Evolutionary conservation across 2,888 invertebrate species (phyloP), one percentile per base, ranked within the genome.

Genomic region (Lithophane semibrunnea): DNA sequence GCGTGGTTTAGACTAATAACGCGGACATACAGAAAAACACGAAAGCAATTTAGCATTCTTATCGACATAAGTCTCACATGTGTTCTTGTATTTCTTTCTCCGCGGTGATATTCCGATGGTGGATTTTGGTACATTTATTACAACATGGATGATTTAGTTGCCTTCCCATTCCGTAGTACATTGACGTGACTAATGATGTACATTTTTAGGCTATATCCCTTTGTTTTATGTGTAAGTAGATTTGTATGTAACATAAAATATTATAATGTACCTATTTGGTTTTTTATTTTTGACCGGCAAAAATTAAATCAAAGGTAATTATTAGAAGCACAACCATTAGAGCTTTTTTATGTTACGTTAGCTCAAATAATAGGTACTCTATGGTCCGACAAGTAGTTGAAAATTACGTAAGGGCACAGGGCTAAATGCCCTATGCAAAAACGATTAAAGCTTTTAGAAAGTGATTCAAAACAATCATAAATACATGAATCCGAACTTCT

Each of bases 61-160:
- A 85, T 77, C 66, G 68, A 58, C 58, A 76, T 60, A 71, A 64
- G 66, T 66, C 64, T 64, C 52, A 65, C 65, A 67, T 72, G 73
- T 73, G 77, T 78, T 77, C 82, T 83, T 85, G 77, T 78, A 75
- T 86, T 82, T 72, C 74, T 78, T 74, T 74, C 68, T 76, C 68
- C 52, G 29, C 72, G 65, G 76, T 83, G 78, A 86, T 90, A 82
- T 79, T 84, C 78, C 72, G 73, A 71, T 73, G 79, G 75, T 75
- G 79, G 76, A 76, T 69, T 68, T 77, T 77, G 73, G 79, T 85
- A 86, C 86, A 89, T 90, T 88, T 89, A 84, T 90, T 89, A 87
- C 83, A 66, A 68, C 83, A 71, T 77, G 85, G 82, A 87, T 90
- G 89, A 90, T 90, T 90, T 89, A 90, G 74, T 86, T 85, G 83